A percentile compares a stretch with the other conserved stretches of the same genome.
Evolutionary conservation across 2,797 vertebrate species (phyloP).

Genomic region (Galagoides demidoff): DNA sequence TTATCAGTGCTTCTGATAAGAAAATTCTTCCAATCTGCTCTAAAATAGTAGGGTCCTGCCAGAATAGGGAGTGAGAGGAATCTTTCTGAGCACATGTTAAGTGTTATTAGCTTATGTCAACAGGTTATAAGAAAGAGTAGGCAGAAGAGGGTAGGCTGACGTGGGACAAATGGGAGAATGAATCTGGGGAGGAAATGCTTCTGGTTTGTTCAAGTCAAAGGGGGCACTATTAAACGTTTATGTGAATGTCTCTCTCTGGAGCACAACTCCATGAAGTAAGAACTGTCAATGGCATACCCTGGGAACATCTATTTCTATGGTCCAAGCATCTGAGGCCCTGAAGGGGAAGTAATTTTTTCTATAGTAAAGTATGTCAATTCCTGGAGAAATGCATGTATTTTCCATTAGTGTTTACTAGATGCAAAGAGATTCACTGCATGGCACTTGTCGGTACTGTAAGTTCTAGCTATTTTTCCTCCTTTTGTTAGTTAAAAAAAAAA

Average conservation of each 20-base stretch:
- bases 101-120: background rate
- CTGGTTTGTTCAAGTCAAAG: background rate
- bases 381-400: background rate
- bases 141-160: background rate
- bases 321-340: background rate
- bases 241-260: background rate
- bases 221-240: background rate
- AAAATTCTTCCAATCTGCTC: background rate
- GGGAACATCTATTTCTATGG: background rate
- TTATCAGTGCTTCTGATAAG: background rate
- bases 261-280: background rate
- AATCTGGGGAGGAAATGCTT: background rate
- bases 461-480: background rate
- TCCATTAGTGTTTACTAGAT: background rate
- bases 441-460: background rate
- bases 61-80: background rate
- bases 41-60: background rate
- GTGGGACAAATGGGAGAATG: no score
- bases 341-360: background rate
- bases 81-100: background rate
- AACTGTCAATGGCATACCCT: accelerated
- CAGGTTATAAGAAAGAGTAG: background rate
- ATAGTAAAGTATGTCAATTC: background rate
- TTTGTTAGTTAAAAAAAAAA: no score
- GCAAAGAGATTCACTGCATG: background rate